Conservation (phyloP, 2,888 invertebrate species). For the Brachyptera putata region DNA sequence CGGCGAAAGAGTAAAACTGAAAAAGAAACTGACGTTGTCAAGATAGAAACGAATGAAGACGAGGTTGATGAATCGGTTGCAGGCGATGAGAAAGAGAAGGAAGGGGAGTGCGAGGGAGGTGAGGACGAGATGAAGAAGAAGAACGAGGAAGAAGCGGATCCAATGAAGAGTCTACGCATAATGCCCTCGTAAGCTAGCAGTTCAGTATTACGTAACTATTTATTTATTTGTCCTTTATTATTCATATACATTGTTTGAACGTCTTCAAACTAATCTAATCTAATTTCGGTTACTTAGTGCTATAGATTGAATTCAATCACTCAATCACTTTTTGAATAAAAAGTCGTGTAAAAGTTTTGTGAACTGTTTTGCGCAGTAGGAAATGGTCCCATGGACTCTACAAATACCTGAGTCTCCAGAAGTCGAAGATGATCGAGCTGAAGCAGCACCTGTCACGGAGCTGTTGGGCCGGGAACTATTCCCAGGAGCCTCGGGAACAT, state of each 20-base stretch:
- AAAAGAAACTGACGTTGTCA: not conserved
- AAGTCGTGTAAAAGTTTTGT: no score
- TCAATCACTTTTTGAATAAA: no score
- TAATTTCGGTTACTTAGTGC: no score
- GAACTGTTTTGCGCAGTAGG: slow-evolving; percentile 45
- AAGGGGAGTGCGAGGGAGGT: slow-evolving; percentile 29
- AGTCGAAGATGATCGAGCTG: slow-evolving; percentile 71
- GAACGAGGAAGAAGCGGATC: slow-evolving; percentile 28
- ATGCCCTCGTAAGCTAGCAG: slow-evolving; percentile 62
- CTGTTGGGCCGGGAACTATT: slow-evolving; percentile 35
- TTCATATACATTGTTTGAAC: no score
- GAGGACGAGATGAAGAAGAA: slow-evolving; percentile 29
- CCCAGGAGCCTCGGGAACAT: not conserved
- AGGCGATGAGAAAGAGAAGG: slow-evolving; percentile 30
- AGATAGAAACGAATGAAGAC: not conserved
- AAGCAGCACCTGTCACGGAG: slow-evolving; percentile 56
- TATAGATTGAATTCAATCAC: no score
- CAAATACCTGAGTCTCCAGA: slow-evolving; percentile 79
- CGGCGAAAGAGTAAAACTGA: not conserved
- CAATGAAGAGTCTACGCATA: slow-evolving; percentile 52
- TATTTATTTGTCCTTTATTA: no score
- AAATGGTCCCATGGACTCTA: slow-evolving; percentile 85
- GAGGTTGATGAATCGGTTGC: slow-evolving; percentile 20
- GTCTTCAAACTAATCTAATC: slow-evolving; percentile 14
- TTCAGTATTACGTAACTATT: no score